A percentile compares a stretch with the other conserved stretches of the same genome.
Evolutionary conservation across 1,140 invertebrate genomes (phyloP).

Genomic region (Eufriesea mexicana): DNA sequence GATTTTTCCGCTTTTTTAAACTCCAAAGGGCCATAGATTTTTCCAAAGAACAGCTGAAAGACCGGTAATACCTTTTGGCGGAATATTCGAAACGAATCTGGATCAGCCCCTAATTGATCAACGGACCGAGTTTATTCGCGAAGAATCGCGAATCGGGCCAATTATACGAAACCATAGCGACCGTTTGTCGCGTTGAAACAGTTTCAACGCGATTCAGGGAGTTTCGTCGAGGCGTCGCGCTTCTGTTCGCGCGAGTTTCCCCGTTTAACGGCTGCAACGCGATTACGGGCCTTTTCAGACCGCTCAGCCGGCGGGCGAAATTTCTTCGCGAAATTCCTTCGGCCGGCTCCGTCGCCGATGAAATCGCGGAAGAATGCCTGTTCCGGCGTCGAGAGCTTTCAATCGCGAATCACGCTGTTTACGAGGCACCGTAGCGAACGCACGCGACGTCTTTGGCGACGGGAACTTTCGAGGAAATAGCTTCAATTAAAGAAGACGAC

Average conservation of each 20-base stretch:
- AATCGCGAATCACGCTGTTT: neutral
- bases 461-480: neutral
- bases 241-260: neutral
- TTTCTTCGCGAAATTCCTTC: neutral
- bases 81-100: neutral
- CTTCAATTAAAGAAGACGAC: constrained; percentile 4
- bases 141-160: neutral
- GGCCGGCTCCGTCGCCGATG: neutral
- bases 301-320: neutral
- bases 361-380: constrained; percentile 1
- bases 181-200: neutral
- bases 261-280: no score
- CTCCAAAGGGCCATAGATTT: neutral
- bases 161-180: neutral
- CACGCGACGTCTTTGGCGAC: neutral
- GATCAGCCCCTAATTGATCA: neutral
- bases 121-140: neutral
- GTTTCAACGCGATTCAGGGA: neutral
- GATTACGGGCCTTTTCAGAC: neutral
- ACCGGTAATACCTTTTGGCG: neutral
- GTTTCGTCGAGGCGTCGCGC: neutral
- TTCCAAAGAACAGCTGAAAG: neutral
- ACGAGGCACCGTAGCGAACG: neutral
- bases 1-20: neutral
- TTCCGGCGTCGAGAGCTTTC: neutral